Base-by-base conservation (phyloP, 2,797 vertebrate genomes). In the Ptychadena robeensis region DNA sequence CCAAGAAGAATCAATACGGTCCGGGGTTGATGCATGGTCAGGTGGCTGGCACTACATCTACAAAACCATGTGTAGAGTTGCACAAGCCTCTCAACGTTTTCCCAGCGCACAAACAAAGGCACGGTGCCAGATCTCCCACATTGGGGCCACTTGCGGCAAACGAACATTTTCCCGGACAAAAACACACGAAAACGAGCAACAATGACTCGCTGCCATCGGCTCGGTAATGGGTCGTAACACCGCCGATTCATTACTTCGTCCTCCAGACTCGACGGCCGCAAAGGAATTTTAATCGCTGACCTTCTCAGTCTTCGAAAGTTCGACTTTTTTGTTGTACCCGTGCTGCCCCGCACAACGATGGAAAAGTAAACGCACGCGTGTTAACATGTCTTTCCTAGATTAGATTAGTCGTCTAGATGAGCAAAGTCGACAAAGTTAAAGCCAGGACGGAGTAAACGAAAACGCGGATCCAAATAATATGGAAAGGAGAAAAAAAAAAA, bases 381-480 rank as follows among this genome's bases (percentile, higher is more conserved):
- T 80, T 70, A 63, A 34, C 9, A 69, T 80, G n/a, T 73, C 82
- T 25, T 74, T 80, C 57, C 82, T 70, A 75, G 53, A 85, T 85
- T 85, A 44, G 34, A 75, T 63, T 34, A 69, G 65, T 75, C 78
- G 65, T 35, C 71, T 25, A 48, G 71, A 74, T 80, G 82, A 79
- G 32, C 68, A 73, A 27, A 74, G 77, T 79, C 64, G 73, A 84
- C 44, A n/a, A 75, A 34, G n/a, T 75, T 84, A 75, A 63, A 40
- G 65, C 82, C 82, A 69, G 44, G 64, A 74, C 69, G 71, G 53
- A 80, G 64, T n/a, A 75, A 80, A 85, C 80, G 71, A n/a, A 69
- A 80, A 85, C 64, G 53, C n/a, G 35, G 34, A 80, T 80, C 77
- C 53, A 75, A 80, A 65, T 80, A 85, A 84, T 71, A 78, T 75